phyloP scores from a whole-genome alignment of 2,888 invertebrate species.

The Caenorhabditis macrosperma region DNA sequence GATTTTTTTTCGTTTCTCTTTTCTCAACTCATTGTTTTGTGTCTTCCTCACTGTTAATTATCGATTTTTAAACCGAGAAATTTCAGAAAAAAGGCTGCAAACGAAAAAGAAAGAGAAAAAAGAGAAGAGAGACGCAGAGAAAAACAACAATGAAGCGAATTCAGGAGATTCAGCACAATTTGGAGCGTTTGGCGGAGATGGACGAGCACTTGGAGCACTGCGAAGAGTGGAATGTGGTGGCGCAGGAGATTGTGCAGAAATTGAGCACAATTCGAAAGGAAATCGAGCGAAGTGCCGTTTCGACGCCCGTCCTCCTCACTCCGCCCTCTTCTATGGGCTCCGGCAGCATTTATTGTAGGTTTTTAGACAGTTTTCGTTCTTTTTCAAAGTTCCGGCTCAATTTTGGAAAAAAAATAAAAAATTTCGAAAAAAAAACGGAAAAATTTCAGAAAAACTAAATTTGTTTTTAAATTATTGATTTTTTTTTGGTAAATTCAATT shows the following conservation, averaged over 20 bases:
- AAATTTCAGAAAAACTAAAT: too few relatives aligned
- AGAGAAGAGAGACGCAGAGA: too few relatives aligned
- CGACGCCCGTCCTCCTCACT: conserved; percentile 40
- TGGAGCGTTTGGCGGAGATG: conserved; percentile 42
- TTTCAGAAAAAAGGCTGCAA: too few relatives aligned
- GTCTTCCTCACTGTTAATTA: too few relatives aligned
- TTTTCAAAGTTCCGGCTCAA: neutral
- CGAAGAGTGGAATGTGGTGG: conserved; percentile 56
- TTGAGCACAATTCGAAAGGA: conserved; percentile 48
- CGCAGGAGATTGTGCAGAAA: conserved; percentile 50
- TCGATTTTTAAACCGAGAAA: neutral
- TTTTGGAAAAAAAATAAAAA: too few relatives aligned
- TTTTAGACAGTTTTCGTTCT: neutral
- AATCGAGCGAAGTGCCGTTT: conserved; percentile 30
- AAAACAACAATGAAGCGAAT: conserved; percentile 54
- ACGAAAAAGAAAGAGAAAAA: neutral
- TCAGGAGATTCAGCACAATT: conserved; percentile 39
- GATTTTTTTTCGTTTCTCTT: neutral
- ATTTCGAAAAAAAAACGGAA: too few relatives aligned
- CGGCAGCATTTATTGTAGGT: conserved; percentile 60
- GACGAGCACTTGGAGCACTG: conserved; percentile 49
- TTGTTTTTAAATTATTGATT: too few relatives aligned
- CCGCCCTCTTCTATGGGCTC: conserved; percentile 56
- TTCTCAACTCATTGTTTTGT: too few relatives aligned
- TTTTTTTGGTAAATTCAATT: too few relatives aligned